Evolutionary conservation across 2,888 invertebrate species (phyloP).

Genomic region (Baccha elongata): DNA sequence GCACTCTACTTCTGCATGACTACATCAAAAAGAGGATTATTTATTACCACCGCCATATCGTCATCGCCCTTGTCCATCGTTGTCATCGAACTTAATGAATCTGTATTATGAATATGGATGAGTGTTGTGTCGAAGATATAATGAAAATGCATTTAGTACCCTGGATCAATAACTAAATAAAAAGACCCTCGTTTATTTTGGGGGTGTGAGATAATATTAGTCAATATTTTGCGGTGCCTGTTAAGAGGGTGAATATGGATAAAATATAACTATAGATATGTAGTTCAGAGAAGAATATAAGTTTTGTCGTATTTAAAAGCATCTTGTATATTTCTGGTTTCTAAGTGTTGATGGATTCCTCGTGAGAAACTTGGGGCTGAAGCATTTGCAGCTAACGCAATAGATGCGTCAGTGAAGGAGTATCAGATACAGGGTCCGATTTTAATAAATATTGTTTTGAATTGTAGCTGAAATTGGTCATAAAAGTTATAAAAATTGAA

Average conservation of each 20-base stretch:
- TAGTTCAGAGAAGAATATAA: constrained; percentile 7
- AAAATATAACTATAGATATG: not conserved
- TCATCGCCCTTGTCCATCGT: not conserved
- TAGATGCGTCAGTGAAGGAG: no score
- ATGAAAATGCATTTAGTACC: constrained; percentile 62
- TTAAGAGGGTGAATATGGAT: not conserved
- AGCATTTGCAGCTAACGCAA: no score
- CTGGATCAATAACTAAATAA: constrained; percentile 60
- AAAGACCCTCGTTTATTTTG: constrained; percentile 18
- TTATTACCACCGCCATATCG: constrained; percentile 20
- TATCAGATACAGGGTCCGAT: no score
- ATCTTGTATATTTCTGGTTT: no score
- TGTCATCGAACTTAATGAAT: constrained; percentile 60
- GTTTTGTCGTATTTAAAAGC: not conserved
- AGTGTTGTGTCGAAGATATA: constrained; percentile 65
- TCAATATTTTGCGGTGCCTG: not conserved
- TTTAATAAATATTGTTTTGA: no score
- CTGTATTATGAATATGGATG: constrained; percentile 71
- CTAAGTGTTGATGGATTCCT: no score
- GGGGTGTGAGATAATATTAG: constrained; percentile 21
- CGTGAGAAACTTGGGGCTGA: no score
- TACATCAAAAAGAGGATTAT: constrained; percentile 43
- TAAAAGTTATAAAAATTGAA: no score
- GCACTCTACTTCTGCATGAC: no score
- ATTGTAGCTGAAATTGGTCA: no score